Percentiles rank a stretch among this genome's conserved stretches.
phyloP scores from a whole-genome alignment of 2,888 invertebrate genomes.

The Eupeodes luniger region DNA sequence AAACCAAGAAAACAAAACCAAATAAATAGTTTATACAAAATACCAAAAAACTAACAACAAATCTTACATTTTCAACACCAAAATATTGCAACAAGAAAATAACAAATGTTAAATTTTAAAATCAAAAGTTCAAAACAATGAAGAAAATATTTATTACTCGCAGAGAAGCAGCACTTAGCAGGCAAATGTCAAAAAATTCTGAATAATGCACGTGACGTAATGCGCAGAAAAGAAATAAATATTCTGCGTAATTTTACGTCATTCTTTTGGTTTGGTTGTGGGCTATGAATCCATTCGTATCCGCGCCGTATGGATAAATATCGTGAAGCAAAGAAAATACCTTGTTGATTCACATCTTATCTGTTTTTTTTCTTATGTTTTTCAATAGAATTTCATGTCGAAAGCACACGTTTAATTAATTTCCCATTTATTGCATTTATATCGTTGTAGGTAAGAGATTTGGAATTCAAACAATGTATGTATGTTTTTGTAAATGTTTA shows the following conservation, averaged over 20 bases:
- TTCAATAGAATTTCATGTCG: background rate
- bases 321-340: background rate
- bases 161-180: background rate
- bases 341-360: conserved; percentile 41
- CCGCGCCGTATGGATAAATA: background rate
- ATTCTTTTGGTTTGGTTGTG: background rate
- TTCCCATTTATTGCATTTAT: conserved; percentile 36
- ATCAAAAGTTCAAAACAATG: conserved; percentile 31
- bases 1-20: conserved; percentile 5
- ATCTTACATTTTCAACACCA: conserved; percentile 22
- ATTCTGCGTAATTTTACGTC: conserved; percentile 11
- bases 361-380: conserved; percentile 14
- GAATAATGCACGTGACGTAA: conserved; percentile 37
- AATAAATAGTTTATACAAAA: background rate
- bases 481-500: background rate
- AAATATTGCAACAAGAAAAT: background rate
- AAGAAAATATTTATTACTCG: background rate
- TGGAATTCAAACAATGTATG: background rate
- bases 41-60: background rate
- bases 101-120: conserved; percentile 1
- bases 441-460: background rate
- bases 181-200: conserved; percentile 23
- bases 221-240: conserved; percentile 24
- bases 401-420: background rate
- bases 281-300: background rate